Evolutionary conservation across 30 jellyfish, hydroid and myxozoan species (phyloP), one percentile per base, ranked within the genome.

Genomic region (Hydra vulgaris): DNA sequence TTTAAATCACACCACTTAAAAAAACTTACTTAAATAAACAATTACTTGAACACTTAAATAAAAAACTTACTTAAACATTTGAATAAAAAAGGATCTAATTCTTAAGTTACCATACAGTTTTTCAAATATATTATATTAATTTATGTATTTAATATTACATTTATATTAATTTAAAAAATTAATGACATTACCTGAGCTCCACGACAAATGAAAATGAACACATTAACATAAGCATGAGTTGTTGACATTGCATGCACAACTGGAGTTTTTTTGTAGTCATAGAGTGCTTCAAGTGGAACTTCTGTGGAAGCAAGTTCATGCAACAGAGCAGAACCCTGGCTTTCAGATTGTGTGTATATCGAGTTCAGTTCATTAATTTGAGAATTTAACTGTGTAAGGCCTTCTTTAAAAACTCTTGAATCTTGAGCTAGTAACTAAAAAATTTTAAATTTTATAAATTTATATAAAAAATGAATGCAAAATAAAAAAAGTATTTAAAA

Each of bases 111-210:
- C n/a, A n/a, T n/a, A n/a, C n/a, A n/a, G n/a, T n/a, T n/a, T n/a
- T n/a, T n/a, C n/a, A n/a, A n/a, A n/a, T n/a, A n/a, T n/a, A n/a
- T n/a, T n/a, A n/a, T n/a, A n/a, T n/a, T n/a, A n/a, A n/a, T n/a
- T n/a, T n/a, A n/a, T n/a, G n/a, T n/a, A n/a, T n/a, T n/a, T n/a
- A n/a, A n/a, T n/a, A n/a, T n/a, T n/a, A n/a, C n/a, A n/a, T n/a
- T n/a, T n/a, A n/a, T n/a, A n/a, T n/a, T n/a, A n/a, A n/a, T n/a
- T n/a, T n/a, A n/a, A n/a, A n/a, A n/a, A n/a, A n/a, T n/a, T n/a
- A n/a, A n/a, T n/a, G n/a, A n/a, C n/a, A 40, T 40, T 40, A 92
- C 98, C 96, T 84, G 98, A 24, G 98, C 92, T 12, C 98, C 98
- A 19, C 98, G 88, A 87, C 98, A 83, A 23, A 92, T 87, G 73